Evolutionary conservation across 2,888 invertebrate genomes (phyloP).

Genomic region (Strigamia crassipes): DNA sequence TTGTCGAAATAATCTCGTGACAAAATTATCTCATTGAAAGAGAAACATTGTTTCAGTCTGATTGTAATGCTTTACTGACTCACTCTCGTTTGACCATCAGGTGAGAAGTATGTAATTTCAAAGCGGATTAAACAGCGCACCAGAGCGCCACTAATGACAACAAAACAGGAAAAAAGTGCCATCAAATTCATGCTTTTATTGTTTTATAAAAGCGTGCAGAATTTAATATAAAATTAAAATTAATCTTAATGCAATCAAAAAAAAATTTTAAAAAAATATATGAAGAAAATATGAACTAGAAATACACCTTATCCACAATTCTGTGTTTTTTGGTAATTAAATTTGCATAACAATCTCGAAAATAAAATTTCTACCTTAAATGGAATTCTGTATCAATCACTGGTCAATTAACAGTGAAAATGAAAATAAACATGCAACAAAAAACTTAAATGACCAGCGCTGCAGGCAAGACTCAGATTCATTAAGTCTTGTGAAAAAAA

Average conservation of each 20-base stretch:
- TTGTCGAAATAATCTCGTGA: not conserved
- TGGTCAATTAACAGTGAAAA: not conserved
- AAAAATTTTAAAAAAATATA: no score
- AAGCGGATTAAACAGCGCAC: not conserved
- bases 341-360: no score
- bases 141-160: not conserved
- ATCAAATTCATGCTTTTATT: not conserved
- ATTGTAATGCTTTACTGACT: constrained; percentile 13
- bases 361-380: no score
- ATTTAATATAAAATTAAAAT: not conserved
- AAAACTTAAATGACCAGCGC: not conserved
- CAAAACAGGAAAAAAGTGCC: not conserved
- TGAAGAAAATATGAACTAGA: no score
- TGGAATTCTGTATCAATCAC: not conserved
- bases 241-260: no score
- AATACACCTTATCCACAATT: no score
- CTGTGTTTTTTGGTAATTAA: no score
- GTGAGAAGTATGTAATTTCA: constrained; percentile 1
- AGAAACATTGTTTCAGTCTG: constrained; percentile 34
- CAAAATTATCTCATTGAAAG: constrained; percentile 15
- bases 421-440: not conserved
- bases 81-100: not conserved
- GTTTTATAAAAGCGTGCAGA: not conserved
- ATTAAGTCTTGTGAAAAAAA: not conserved
- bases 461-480: not conserved